A percentile compares a stretch with the other conserved stretches of the same genome.
These are phyloP conservation scores for Acronicta psi DNA, from an alignment of 2,888 invertebrate species.

Conservation along the genomic window DNA sequence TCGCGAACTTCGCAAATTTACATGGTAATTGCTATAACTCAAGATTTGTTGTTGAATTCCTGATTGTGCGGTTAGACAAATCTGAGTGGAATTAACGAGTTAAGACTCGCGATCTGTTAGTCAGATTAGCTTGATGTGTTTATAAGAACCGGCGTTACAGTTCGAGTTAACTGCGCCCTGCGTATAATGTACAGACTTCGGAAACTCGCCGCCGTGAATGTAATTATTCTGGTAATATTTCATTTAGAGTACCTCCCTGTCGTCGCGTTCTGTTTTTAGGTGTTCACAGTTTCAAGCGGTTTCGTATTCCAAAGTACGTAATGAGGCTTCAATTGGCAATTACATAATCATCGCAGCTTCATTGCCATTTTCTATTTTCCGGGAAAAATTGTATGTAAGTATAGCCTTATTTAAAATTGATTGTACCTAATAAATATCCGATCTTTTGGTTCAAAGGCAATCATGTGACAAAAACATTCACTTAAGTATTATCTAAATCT, in stretches of 20 bases:
- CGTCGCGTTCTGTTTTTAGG: constrained; percentile 15
- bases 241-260: constrained; percentile 29
- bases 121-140: constrained; percentile 70
- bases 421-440: no score
- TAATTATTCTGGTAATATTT: constrained; percentile 54
- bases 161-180: constrained; percentile 54
- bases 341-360: no score
- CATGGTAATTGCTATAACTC: constrained; percentile 88
- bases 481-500: no score
- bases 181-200: constrained; percentile 55
- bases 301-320: constrained; percentile 8
- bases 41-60: constrained; percentile 86
- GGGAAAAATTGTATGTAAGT: no score
- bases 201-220: constrained; percentile 46
- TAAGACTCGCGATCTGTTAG: constrained; percentile 69
- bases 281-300: constrained; percentile 3
- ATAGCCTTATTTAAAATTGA: no score
- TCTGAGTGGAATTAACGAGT: constrained; percentile 77
- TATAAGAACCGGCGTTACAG: constrained; percentile 53
- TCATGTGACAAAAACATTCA: no score
- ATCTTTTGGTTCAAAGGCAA: no score
- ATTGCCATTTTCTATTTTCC: no score
- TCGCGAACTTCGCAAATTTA: constrained; percentile 88
- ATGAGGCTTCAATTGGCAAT: no score
- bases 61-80: constrained; percentile 84